Evolutionary conservation across 2,888 invertebrate genomes (phyloP).

Genomic region (Drosophila diplacantha): DNA sequence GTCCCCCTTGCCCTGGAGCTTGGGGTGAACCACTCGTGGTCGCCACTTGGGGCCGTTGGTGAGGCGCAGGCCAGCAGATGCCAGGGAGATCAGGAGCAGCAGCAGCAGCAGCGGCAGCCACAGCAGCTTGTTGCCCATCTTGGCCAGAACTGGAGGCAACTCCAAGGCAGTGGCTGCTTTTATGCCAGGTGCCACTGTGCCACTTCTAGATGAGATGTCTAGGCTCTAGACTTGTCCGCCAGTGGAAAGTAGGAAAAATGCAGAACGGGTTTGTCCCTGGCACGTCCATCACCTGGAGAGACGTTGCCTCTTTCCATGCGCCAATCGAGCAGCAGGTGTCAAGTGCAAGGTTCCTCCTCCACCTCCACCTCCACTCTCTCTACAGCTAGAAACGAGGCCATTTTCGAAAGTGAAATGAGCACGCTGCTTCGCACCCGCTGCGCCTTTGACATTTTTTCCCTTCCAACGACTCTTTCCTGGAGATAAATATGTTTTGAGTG

Average conservation of each 20-base stretch:
- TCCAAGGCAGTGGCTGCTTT: conserved; percentile 42
- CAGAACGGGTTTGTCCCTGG: conserved; percentile 46
- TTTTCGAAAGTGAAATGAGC: conserved; percentile 36
- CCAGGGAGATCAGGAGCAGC: conserved; percentile 17
- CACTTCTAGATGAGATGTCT: conserved; percentile 42
- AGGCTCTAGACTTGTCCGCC: conserved; percentile 12
- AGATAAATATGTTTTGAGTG: conserved; percentile 13
- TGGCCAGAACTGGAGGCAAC: conserved; percentile 47
- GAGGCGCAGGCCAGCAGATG: background rate
- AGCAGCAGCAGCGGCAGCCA: conserved; percentile 15
- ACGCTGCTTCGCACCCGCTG: conserved; percentile 22
- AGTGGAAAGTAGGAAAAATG: conserved; percentile 46
- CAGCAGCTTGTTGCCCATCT: conserved; percentile 45
- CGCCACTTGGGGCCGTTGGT: conserved; percentile 42
- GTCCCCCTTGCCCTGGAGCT: conserved; percentile 54
- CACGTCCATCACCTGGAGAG: conserved; percentile 47
- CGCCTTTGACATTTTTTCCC: conserved; percentile 9
- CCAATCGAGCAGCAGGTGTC: conserved; percentile 56
- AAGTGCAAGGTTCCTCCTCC: conserved; percentile 58
- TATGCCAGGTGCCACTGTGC: conserved; percentile 47
- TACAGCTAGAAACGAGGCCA: conserved; percentile 11
- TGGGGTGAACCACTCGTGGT: conserved; percentile 30
- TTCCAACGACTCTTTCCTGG: background rate
- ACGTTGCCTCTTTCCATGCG: conserved; percentile 14
- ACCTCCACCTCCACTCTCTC: background rate